These are phyloP conservation scores for Stichopus chloronotus DNA, from an alignment of 35 echinoderm and acorn worm species.

Conservation along the genomic window DNA sequence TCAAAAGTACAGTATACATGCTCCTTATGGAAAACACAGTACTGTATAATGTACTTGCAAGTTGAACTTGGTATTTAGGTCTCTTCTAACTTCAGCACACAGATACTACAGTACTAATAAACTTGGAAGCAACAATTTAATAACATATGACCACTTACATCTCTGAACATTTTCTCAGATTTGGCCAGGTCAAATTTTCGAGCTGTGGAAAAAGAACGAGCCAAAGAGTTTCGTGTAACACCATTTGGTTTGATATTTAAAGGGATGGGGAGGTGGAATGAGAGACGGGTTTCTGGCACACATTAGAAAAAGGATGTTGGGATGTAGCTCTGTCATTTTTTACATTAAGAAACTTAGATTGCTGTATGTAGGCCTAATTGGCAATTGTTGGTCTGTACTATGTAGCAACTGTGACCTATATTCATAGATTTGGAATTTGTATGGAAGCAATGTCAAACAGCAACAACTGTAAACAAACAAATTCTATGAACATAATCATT, in stretches of 20 bases:
- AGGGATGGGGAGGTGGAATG: neutral
- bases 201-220: conserved; percentile 37
- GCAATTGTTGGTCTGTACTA: no score
- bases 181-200: conserved; percentile 68
- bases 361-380: no score
- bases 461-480: no score
- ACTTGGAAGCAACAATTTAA: neutral
- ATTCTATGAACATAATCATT: no score
- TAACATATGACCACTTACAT: conserved; percentile 58
- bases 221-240: no score
- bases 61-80: neutral
- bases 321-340: no score
- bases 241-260: neutral
- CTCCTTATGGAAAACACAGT: no score
- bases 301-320: neutral
- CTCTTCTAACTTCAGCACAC: neutral
- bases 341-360: no score
- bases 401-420: no score
- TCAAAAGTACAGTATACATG: no score
- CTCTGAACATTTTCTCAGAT: conserved; percentile 75
- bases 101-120: neutral
- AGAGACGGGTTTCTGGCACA: neutral
- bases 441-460: no score
- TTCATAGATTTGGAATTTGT: no score
- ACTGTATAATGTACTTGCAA: neutral